Conservation (phyloP, 2,888 invertebrate species). For the Dynastes tityus region DNA sequence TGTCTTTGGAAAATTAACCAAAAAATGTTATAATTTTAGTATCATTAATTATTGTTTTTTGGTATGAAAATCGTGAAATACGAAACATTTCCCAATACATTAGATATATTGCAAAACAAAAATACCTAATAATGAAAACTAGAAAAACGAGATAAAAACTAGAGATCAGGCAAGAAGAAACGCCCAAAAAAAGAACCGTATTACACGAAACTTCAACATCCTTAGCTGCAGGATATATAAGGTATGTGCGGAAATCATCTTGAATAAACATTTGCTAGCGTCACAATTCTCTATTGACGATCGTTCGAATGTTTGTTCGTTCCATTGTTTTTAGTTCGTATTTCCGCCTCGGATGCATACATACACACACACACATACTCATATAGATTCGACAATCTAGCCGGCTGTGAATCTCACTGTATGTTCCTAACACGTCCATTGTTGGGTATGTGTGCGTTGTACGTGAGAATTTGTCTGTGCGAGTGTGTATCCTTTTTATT, state of each 20-base stretch:
- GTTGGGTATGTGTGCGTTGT: not conserved
- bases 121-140: too few species aligned
- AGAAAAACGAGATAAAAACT: too few species aligned
- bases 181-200: slow-evolving; percentile 11
- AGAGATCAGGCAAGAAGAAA: not conserved
- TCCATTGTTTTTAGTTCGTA: slow-evolving; percentile 56
- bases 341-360: slow-evolving; percentile 50
- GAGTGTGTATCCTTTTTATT: slow-evolving; percentile 28
- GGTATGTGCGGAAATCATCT: slow-evolving; percentile 58
- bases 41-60: too few species aligned
- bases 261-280: slow-evolving; percentile 65
- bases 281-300: slow-evolving; percentile 66
- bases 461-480: not conserved
- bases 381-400: slow-evolving; percentile 2
- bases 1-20: too few species aligned
- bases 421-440: not conserved
- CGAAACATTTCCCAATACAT: too few species aligned
- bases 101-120: too few species aligned
- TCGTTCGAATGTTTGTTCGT: slow-evolving; percentile 56
- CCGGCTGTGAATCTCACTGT: slow-evolving; percentile 12
- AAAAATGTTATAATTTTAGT: too few species aligned
- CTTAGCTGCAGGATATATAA: slow-evolving; percentile 41
- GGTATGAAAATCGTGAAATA: too few species aligned
- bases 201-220: slow-evolving; percentile 20
- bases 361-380: not conserved